A percentile compares a stretch with the other conserved stretches of the same genome.
Evolutionary conservation across 1,140 invertebrate genomes (phyloP).

Genomic region (Uloborus diversus): DNA sequence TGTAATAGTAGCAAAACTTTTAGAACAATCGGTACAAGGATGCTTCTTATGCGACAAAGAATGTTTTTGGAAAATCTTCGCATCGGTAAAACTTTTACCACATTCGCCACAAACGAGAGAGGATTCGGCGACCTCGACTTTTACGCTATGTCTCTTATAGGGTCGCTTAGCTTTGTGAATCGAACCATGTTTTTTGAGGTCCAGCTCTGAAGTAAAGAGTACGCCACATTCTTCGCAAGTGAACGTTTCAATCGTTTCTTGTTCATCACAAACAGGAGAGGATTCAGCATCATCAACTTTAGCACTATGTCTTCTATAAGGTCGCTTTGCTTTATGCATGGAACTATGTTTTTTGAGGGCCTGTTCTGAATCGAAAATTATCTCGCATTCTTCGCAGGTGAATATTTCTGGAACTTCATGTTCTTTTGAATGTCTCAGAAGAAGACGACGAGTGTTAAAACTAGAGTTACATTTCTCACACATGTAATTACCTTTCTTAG

Average conservation of each 20-base stretch:
- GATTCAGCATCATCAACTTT: neutral
- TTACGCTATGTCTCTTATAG: neutral
- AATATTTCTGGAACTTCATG: slow-evolving; percentile 2
- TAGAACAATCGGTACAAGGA: slow-evolving; percentile 19
- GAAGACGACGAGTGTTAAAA: slow-evolving; percentile 9
- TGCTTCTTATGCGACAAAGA: slow-evolving; percentile 7
- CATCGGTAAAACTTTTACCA: neutral
- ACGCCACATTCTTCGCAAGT: slow-evolving; percentile 7
- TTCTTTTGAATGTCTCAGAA: slow-evolving; percentile 25
- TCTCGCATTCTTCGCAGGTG: slow-evolving; percentile 1
- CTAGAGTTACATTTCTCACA: slow-evolving; percentile 13
- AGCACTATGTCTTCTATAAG: neutral
- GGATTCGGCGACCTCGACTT: neutral
- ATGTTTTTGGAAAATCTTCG: neutral
- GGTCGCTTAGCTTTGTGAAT: neutral
- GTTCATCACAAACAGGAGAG: too few relatives aligned
- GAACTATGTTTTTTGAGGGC: slow-evolving; percentile 8
- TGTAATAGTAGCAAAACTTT: neutral
- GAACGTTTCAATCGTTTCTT: neutral
- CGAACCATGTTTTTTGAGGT: slow-evolving; percentile 5
- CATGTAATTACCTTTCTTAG: neutral
- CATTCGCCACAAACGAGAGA: neutral
- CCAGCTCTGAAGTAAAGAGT: neutral
- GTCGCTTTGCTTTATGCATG: neutral
- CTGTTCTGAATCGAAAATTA: slow-evolving; percentile 2